A percentile compares a stretch with the other conserved stretches of the same genome.
Evolutionary conservation across 1,140 invertebrate species (phyloP).

Genomic region (Condylostylus longicornis): DNA sequence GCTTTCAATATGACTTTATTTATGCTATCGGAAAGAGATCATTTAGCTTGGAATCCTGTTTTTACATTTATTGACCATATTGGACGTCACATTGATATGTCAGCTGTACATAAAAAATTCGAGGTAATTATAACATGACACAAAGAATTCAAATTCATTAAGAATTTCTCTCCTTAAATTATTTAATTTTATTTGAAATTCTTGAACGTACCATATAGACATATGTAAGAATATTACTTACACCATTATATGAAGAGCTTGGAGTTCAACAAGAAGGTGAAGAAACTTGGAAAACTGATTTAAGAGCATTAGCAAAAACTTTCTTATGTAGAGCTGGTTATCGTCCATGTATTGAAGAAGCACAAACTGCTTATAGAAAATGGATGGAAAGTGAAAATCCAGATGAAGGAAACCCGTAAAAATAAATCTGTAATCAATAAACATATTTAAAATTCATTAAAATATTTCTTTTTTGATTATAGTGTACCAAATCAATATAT

Average conservation of each 20-base stretch:
- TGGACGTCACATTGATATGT: constrained; percentile 49
- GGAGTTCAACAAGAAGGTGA: constrained; percentile 37
- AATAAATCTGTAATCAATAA: constrained; percentile 11
- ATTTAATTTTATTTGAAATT: constrained; percentile 3
- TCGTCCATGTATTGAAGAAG: constrained; percentile 50
- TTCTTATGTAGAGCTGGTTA: constrained; percentile 58
- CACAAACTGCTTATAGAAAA: constrained; percentile 44
- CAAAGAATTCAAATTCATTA: constrained; percentile 1
- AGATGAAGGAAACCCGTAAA: constrained; percentile 57
- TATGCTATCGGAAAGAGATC: constrained; percentile 49
- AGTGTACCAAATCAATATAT: constrained; percentile 56
- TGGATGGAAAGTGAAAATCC: constrained; percentile 52
- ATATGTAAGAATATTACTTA: constrained; percentile 44
- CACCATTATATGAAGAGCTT: constrained; percentile 50
- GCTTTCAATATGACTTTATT: constrained; percentile 62
- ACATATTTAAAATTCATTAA: background rate
- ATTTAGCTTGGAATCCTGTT: constrained; percentile 59
- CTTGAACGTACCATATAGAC: constrained; percentile 33
- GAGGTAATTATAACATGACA: constrained; percentile 34
- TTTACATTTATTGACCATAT: constrained; percentile 66
- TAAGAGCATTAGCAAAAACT: constrained; percentile 43
- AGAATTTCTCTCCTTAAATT: constrained; percentile 1
- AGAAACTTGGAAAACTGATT: constrained; percentile 42
- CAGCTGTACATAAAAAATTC: constrained; percentile 47
- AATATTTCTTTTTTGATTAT: constrained; percentile 11